Conservation (phyloP, 2,888 invertebrate species). For the Idaea biselata region DNA sequence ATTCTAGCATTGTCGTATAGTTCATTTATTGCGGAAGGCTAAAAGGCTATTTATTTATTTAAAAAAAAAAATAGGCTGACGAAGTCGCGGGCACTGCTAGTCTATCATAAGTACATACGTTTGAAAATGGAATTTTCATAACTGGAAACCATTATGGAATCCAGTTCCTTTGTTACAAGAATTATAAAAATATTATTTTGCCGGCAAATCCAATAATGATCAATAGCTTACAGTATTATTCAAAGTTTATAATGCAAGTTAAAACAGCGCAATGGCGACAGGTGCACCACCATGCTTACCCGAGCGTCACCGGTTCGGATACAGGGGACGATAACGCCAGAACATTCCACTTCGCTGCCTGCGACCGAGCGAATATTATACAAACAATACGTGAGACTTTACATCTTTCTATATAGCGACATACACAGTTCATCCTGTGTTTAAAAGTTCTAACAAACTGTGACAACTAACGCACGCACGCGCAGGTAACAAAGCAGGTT, state of each 20-base stretch:
- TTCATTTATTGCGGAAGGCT: too few species aligned
- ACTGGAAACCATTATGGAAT: too few species aligned
- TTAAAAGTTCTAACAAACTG: slow-evolving; percentile 31
- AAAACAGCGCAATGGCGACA: slow-evolving; percentile 47
- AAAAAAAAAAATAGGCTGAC: too few species aligned
- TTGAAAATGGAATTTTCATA: too few species aligned
- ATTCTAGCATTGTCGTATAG: too few species aligned
- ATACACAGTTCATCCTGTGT: slow-evolving; percentile 7
- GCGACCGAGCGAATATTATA: slow-evolving; percentile 25
- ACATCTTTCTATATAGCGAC: background rate
- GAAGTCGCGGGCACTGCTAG: too few species aligned
- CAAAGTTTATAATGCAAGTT: slow-evolving; percentile 16
- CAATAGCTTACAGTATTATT: background rate
- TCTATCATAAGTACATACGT: too few species aligned
- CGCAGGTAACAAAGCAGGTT: slow-evolving; percentile 55
- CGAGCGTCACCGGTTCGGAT: slow-evolving; percentile 56
- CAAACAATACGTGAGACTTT: slow-evolving; percentile 22
- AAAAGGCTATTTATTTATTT: too few species aligned
- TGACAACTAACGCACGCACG: slow-evolving; percentile 49
- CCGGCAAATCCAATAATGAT: too few species aligned
- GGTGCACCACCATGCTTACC: slow-evolving; percentile 61
- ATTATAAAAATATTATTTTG: too few species aligned
- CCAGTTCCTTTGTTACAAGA: too few species aligned
- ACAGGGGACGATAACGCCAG: slow-evolving; percentile 47
- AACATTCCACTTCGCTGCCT: slow-evolving; percentile 52